Conservation (phyloP, 2,797 vertebrate species). For the Protosalanx chinensis region DNA sequence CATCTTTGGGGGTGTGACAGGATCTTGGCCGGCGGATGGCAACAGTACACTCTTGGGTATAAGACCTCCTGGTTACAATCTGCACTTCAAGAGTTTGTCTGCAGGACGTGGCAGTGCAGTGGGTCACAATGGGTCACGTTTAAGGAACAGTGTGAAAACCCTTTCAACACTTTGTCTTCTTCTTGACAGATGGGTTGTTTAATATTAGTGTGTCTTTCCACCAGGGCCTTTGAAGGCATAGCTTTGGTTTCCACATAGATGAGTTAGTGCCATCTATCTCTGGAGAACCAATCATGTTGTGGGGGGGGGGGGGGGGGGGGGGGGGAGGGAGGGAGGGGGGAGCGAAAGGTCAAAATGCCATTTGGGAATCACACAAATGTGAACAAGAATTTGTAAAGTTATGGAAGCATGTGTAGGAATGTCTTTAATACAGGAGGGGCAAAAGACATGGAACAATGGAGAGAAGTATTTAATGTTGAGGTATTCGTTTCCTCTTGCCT, state of each 20-base stretch:
- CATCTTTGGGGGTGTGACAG: constrained; percentile 41
- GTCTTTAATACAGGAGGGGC: no score
- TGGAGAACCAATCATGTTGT: background rate
- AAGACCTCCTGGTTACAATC: constrained; percentile 53
- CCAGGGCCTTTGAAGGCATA: constrained; percentile 50
- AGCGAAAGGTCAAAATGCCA: constrained; percentile 35
- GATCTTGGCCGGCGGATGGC: constrained; percentile 42
- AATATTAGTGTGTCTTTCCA: constrained; percentile 35
- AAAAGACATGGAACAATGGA: no score
- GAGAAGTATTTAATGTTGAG: no score
- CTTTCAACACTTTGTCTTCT: constrained; percentile 62
- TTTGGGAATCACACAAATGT: constrained; percentile 29
- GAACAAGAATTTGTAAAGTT: no score
- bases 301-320: constrained; percentile 3
- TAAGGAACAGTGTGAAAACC: constrained; percentile 27
- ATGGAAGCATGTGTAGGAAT: no score
- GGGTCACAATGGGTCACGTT: constrained; percentile 19
- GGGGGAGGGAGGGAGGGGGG: constrained; percentile 1
- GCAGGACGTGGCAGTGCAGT: constrained; percentile 41
- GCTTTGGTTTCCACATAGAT: constrained; percentile 33
- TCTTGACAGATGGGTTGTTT: constrained; percentile 59
- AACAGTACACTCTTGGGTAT: constrained; percentile 47
- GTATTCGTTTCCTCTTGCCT: no score
- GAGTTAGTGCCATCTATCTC: constrained; percentile 40
- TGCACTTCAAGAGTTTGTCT: constrained; percentile 42